Percentiles rank a stretch among this genome's conserved stretches.
Evolutionary conservation across 2,888 invertebrate species (phyloP).

Genomic region (Pandemis corylana): DNA sequence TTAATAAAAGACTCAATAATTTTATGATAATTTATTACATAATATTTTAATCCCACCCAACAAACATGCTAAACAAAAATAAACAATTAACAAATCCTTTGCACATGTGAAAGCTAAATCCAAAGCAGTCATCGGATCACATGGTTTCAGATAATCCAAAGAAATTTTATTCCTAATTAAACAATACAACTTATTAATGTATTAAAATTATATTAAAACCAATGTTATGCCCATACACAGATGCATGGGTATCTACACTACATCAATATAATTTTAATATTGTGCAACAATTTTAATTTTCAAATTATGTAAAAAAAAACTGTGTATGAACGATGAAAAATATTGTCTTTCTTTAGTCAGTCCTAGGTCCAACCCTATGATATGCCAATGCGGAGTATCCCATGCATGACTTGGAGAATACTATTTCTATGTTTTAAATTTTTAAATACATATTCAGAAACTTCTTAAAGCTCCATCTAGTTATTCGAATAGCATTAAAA

Average conservation of each 20-base stretch:
- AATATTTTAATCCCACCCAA: conserved; percentile 70
- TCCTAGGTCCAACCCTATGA: conserved; percentile 54
- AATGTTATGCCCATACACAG: conserved; percentile 36
- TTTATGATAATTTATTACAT: conserved; percentile 71
- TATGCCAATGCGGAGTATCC: conserved; percentile 56
- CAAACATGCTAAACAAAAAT: conserved; percentile 54
- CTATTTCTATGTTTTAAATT: conserved; percentile 40
- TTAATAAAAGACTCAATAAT: conserved; percentile 23
- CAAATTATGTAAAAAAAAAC: conserved; percentile 38
- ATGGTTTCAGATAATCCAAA: background rate
- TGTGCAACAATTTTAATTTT: conserved; percentile 4
- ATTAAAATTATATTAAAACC: conserved; percentile 40
- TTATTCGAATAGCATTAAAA: conserved; percentile 25
- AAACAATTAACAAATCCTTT: conserved; percentile 64
- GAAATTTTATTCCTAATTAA: conserved; percentile 30
- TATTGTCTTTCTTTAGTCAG: conserved; percentile 68
- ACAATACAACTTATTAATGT: conserved; percentile 23
- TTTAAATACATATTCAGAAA: conserved; percentile 60
- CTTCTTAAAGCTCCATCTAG: conserved; percentile 27
- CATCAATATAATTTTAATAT: conserved; percentile 29
- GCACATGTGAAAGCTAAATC: conserved; percentile 58
- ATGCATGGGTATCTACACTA: background rate
- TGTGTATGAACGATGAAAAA: conserved; percentile 48
- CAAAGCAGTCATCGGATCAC: conserved; percentile 22
- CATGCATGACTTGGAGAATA: conserved; percentile 14